Evolutionary conservation across 2,888 invertebrate species (phyloP), one percentile per base, ranked within the genome.

Genomic region (Thymelicus lineola): DNA sequence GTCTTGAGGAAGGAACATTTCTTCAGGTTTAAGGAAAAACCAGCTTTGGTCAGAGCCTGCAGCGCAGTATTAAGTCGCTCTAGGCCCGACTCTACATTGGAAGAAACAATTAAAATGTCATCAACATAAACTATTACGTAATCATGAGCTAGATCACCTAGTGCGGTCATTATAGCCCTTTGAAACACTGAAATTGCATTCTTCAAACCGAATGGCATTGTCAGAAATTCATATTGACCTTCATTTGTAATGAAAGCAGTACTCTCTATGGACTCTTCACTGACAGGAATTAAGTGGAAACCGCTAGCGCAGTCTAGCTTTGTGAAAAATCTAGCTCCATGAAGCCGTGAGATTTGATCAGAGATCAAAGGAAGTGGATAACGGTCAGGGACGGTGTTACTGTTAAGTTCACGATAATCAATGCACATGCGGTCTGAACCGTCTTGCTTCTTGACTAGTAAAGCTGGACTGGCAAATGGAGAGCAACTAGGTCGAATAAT

Each of bases 201-300:
- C 17, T 78, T 80, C 7, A 86, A 71, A 7, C 87, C 87, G 78
- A 72, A 72, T 1, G 71, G 69, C 73, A 71, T 73, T 0, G 66
- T 48, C n/a, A 71, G 42, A 50, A 46, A 71, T 38, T 71, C 70
- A 9, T 12, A 70, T 15, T 70, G 64, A 1, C 62, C 66, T 0
- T 71, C 68, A 0, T 62, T 6, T 12, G 66, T 69, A 12, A 71
- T 55, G n/a, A 72, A 72, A 10, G 73, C 73, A 20, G 73, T 73
- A 7, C 62, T 15, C 50, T 73, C 70, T 7, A 71, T 70, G 6
- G 71, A 73, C 0, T 71, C 70, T 10, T 10, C 50, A 53, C 9
- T 45, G 10, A 73, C 70, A 1, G 75, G 72, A 12, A 75, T 73
- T 46, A 70, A 68, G 64, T 73, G 71, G 17, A 71, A 75, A 0